These are phyloP conservation scores for Pagrus major DNA, from an alignment of 2,113 vertebrate species.

Conservation along the genomic window DNA sequence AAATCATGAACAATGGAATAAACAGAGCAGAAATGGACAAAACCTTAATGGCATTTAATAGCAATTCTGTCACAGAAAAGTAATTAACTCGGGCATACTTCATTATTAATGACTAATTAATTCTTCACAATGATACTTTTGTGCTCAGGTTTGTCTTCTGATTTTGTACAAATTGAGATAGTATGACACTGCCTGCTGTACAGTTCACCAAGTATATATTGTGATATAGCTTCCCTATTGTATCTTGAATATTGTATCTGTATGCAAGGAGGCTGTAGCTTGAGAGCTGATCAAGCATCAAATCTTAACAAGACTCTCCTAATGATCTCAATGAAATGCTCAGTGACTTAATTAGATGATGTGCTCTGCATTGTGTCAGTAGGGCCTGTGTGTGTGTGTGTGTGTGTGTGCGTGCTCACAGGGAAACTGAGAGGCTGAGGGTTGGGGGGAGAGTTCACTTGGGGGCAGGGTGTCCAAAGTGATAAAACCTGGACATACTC, in stretches of 20 bases:
- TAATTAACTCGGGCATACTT: not conserved
- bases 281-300: constrained; percentile 74
- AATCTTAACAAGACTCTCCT: constrained; percentile 76
- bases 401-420: constrained; percentile 52
- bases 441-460: too few species aligned
- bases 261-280: constrained; percentile 11
- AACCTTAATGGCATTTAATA: not conserved
- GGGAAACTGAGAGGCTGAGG: not conserved
- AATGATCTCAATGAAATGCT: constrained; percentile 80
- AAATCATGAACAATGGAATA: constrained; percentile 13
- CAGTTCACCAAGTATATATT: not conserved
- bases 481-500: too few species aligned
- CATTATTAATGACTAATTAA: not conserved
- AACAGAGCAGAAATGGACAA: not conserved
- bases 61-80: not conserved
- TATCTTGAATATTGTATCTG: not conserved
- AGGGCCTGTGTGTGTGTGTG: constrained; percentile 45
- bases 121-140: not conserved
- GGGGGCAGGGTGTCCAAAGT: too few species aligned
- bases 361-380: constrained; percentile 61
- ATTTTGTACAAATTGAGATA: not conserved
- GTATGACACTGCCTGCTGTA: not conserved
- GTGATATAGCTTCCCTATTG: not conserved
- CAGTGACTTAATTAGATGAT: constrained; percentile 73
- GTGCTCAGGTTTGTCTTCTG: not conserved